Conservation (phyloP, 92 coral and sea anemone species). For the Plumapathes pennacea region DNA sequence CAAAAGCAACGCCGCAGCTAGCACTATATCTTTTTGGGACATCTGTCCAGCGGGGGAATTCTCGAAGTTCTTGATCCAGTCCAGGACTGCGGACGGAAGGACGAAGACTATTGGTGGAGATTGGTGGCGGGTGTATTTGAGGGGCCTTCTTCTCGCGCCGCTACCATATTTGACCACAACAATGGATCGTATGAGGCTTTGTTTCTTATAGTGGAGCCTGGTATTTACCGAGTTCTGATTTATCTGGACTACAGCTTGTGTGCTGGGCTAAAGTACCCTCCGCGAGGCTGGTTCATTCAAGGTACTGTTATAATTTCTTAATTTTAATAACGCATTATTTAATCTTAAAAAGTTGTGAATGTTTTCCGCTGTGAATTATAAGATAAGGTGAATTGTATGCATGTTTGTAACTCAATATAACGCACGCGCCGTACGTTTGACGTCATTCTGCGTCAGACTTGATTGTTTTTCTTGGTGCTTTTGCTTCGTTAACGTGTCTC, state of each 20-base stretch:
- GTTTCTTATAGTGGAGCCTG: conserved; percentile 66
- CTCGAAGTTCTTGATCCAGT: conserved; percentile 57
- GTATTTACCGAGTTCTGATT: conserved; percentile 39
- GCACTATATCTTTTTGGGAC: no score
- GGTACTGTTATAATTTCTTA: no score
- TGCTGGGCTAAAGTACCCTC: conserved; percentile 74
- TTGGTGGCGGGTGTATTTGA: conserved; percentile 65
- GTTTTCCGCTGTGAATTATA: no score
- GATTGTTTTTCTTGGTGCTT: no score
- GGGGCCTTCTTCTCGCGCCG: conserved; percentile 59
- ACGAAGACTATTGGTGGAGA: conserved; percentile 66
- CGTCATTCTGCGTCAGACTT: no score
- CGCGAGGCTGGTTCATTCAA: conserved; percentile 62
- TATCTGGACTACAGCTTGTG: conserved; percentile 68
- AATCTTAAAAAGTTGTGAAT: no score
- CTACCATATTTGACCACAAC: conserved; percentile 66
- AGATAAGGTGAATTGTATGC: no score
- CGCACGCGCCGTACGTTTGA: no score
- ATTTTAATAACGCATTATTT: no score
- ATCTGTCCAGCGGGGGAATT: conserved; percentile 69
- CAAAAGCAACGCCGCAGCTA: no score
- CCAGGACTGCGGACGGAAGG: conserved; percentile 36
- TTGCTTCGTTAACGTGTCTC: no score
- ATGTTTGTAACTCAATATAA: no score
- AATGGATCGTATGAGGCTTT: conserved; percentile 79